A percentile compares a stretch with the other conserved stretches of the same genome.
Conservation (phyloP, 2,797 vertebrate species). For the Coregonus ussuriensis region DNA sequence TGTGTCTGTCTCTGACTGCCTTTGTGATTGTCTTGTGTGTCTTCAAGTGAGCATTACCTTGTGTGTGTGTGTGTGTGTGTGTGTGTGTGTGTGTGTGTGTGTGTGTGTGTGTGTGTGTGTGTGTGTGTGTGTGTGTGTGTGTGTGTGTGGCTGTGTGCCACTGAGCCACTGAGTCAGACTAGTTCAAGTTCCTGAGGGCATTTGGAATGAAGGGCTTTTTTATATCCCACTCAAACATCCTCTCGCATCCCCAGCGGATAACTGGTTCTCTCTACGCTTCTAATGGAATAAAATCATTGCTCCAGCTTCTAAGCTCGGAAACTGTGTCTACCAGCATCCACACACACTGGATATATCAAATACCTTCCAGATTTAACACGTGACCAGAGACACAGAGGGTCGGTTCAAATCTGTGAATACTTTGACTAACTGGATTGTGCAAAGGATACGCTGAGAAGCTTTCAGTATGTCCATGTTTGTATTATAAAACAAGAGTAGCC, state of each 20-base stretch:
- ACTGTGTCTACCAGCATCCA: neutral
- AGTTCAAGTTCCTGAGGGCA: conserved; percentile 4
- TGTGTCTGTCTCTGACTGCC: neutral
- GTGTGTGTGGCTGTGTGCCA: neutral
- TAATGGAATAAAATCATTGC: neutral
- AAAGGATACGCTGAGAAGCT: neutral
- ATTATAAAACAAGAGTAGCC: neutral
- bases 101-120: conserved; percentile 1
- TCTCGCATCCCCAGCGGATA: neutral
- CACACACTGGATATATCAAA: neutral
- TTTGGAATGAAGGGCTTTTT: conserved; percentile 4
- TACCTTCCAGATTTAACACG: neutral
- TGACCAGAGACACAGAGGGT: neutral
- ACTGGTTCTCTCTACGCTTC: neutral
- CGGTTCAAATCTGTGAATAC: neutral
- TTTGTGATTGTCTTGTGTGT: conserved; percentile 4
- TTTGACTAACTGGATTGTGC: neutral
- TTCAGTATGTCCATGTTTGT: neutral
- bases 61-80: neutral
- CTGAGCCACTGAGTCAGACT: neutral
- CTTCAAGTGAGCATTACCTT: neutral
- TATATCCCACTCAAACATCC: conserved; percentile 4
- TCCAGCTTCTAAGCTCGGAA: neutral
- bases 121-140: conserved; percentile 12
- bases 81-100: conserved; percentile 2